Base-by-base conservation (phyloP, 2,888 invertebrate genomes). In the Plagodis dolabraria region DNA sequence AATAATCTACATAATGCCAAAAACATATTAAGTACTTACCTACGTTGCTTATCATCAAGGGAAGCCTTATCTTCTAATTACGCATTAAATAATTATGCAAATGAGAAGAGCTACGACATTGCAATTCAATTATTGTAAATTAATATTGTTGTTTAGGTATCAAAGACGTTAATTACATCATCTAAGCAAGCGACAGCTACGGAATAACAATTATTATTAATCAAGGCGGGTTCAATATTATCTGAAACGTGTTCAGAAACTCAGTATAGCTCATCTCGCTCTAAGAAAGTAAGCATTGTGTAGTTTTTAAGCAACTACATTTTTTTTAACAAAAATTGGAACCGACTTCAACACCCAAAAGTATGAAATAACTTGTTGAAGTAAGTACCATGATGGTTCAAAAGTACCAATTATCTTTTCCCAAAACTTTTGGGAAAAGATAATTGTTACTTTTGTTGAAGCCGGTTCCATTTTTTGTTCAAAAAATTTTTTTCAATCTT, bases 41-140 rank as follows among this genome's bases (percentile, higher is more conserved):
- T 48, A 6, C 36, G 22, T 10, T n/a, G 10, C 22, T 47, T 38
- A 48, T 48, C 6, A 47, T 48, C 48, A 48, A 38, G 38, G 48
- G 22, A 10, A 10, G 22, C 22, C 10, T 38, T 22, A 51, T 9
- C 7, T 47, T 47, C 43, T 2, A 35, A 33, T 43, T 51, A 52
- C 43, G 5, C 8, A 12, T 36, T 38, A 35, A 40, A 40, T 8
- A 36, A 42, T 43, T 7, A 43, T 12, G 11, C 45, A 35, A 49
- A 43, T 55, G 48, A 35, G 40, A 56, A 46, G 36, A 56, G 47
- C 38, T 56, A 46, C 52, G 42, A 60, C 53, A 57, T 50, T 43
- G 48, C 11, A 47, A 54, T 59, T 51, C 59, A 59, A 59, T 59
- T 54, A 59, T 38, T 10, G 47, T 44, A 33, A 45, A 59, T 54